Conservation (phyloP, 1,140 invertebrate species). For the Gonioctena quinquepunctata region DNA sequence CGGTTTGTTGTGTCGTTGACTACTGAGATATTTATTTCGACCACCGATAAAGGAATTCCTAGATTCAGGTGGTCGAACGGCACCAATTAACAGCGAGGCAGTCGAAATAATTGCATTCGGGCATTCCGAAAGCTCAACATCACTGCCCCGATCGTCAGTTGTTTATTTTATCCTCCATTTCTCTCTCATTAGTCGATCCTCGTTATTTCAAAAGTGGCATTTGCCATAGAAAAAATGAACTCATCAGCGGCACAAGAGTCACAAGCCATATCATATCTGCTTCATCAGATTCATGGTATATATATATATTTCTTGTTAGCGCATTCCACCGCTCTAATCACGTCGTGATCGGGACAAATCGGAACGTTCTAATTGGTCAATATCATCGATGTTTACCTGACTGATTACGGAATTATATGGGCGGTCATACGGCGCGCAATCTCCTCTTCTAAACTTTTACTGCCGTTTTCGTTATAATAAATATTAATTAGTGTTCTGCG, state of each 20-base stretch:
- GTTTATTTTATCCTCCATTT: neutral
- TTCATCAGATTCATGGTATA: no score
- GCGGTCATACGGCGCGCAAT: neutral
- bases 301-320: conserved; percentile 7
- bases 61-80: neutral
- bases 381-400: neutral
- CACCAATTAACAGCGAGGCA: neutral
- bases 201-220: neutral
- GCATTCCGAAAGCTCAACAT: neutral
- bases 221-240: neutral
- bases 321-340: neutral
- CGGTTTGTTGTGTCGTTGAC: neutral
- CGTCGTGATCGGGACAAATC: neutral
- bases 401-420: neutral
- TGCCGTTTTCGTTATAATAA: conserved; percentile 12
- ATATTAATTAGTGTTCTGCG: conserved; percentile 9
- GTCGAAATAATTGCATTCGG: neutral
- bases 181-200: neutral
- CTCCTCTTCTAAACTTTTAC: neutral
- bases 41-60: neutral
- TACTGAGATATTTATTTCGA: neutral
- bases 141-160: neutral
- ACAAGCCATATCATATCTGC: no score
- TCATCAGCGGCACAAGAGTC: neutral
- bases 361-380: neutral